Conservation (phyloP, 53 echinoderm and acorn worm genomes). For the Echinometra lucunter region DNA sequence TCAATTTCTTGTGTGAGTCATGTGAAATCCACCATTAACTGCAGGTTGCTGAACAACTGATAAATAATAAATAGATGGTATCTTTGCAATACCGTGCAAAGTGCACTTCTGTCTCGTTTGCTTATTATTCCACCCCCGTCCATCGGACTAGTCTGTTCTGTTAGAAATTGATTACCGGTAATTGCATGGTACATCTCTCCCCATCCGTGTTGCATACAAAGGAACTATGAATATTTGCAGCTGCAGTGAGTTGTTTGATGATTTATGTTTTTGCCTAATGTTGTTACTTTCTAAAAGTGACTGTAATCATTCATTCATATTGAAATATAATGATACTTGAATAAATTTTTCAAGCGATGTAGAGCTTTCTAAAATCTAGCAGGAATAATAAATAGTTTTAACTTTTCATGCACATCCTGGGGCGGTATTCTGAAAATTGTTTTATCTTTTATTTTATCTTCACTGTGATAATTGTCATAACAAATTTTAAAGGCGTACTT, state of each 20-base stretch:
- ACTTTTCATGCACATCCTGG: too few species aligned
- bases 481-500: too few species aligned
- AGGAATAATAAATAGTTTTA: too few species aligned
- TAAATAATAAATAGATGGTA: slow-evolving; percentile 23
- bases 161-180: background rate
- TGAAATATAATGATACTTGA: background rate
- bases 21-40: background rate
- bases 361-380: too few species aligned
- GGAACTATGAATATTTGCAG: too few species aligned
- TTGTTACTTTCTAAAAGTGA: background rate
- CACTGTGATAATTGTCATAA: too few species aligned
- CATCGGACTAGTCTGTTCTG: background rate
- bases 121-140: slow-evolving; percentile 17
- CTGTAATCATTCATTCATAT: background rate
- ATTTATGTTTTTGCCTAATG: background rate
- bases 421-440: too few species aligned
- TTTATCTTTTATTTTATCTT: too few species aligned
- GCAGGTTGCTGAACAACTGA: background rate
- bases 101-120: background rate
- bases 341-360: too few species aligned
- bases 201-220: background rate
- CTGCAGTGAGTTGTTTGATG: background rate
- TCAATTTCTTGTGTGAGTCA: background rate
- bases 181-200: background rate
- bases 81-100: background rate